Base-by-base conservation (phyloP, 1,140 invertebrate species). In the Drosophila athabasca region DNA sequence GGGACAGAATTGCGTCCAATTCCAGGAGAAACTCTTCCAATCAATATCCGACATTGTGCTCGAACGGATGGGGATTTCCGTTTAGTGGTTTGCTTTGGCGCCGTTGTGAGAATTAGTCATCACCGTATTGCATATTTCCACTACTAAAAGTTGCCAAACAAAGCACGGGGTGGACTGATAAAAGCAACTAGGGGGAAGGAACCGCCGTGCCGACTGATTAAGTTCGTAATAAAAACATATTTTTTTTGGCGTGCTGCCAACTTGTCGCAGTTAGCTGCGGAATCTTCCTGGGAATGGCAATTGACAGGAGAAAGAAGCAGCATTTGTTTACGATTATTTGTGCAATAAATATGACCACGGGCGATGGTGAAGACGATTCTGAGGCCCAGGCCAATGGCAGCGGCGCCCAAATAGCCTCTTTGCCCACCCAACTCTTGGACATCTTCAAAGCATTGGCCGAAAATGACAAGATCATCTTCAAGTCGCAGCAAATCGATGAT, bases 401-500 rank as follows among this genome's bases (percentile, higher is more conserved):
- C 15, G 29, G 45, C 6, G 41, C 29, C 1, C 62, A 54, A 22
- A 19, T 11, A 17, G 13, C 41, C 3, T 26, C 45, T 3, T n/a
- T 76, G 8, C 76, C 74, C 0, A 19, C 13, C 3, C 57, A 89
- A 48, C 59, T 91, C 1, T 15, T 79, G 26, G 67, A 89, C 13
- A 90, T 91, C 6, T 85, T 87, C 8, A 73, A 80, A 45, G 62
- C 67, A 15, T 43, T 91, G 6, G 82, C 78, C 0, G 64, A 62
- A 6, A 90, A 93, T 74, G 74, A 88, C 2, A 88, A 92, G 46
- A 92, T 94, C 51, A 90, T 93, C 65, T 96, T 97, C 75, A 96
- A 95, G 91, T 96, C 95, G 87, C 95, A 97, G 88, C 96, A 97
- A 92, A 93, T 94, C 60, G 94, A 94, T 74, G 96, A 97, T 90